Evolutionary conservation across 2,113 vertebrate genomes (phyloP).

Genomic region (Phyllostomus discolor): DNA sequence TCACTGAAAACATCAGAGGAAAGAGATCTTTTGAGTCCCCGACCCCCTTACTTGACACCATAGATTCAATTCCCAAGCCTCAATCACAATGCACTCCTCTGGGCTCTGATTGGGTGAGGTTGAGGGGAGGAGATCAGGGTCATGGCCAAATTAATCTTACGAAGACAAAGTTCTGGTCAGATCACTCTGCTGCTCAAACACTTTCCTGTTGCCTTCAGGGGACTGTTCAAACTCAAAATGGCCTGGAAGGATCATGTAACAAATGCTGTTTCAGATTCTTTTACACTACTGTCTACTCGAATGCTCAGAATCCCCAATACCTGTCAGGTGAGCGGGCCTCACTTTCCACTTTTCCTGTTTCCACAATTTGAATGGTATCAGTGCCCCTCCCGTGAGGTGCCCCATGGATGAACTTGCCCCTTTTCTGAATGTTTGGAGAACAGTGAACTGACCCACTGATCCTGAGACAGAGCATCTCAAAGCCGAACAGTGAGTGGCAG

Average conservation of each 20-base stretch:
- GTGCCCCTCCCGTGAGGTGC: not conserved
- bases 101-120: not conserved
- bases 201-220: not conserved
- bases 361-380: not conserved
- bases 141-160: not conserved
- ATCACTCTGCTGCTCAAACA: not conserved
- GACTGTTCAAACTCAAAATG: not conserved
- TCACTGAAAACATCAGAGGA: conserved; percentile 61
- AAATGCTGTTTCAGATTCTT: not conserved
- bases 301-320: not conserved
- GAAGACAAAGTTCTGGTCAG: not conserved
- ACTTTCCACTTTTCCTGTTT: not conserved
- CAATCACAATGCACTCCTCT: not conserved
- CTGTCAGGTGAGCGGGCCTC: not conserved
- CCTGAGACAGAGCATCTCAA: not conserved
- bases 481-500: not conserved
- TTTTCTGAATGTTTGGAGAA: not conserved
- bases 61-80: not conserved
- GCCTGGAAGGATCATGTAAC: not conserved
- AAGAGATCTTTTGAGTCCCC: not conserved
- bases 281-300: not conserved
- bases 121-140: not conserved
- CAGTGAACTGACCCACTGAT: not conserved
- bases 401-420: not conserved
- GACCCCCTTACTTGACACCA: not conserved